These are phyloP conservation scores for Platycheirus rosarum DNA, from an alignment of 2,888 invertebrate species.

Conservation along the genomic window DNA sequence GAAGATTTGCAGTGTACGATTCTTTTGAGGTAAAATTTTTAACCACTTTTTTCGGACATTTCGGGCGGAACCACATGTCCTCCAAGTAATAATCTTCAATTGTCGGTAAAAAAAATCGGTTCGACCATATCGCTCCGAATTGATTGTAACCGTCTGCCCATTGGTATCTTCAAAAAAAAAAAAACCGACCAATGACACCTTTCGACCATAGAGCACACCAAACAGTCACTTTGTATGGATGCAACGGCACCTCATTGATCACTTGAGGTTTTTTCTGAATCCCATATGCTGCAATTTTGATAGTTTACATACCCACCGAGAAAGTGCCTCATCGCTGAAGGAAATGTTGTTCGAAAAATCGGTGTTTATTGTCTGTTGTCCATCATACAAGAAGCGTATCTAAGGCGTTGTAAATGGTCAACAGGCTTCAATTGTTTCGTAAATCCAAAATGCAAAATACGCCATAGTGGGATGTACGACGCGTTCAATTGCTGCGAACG, in stretches of 20 bases:
- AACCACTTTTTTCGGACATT: neutral
- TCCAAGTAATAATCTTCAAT: neutral
- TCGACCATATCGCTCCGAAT: neutral
- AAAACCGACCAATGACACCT: neutral
- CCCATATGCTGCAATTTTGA: too few relatives aligned
- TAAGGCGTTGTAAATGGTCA: too few relatives aligned
- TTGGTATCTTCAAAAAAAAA: neutral
- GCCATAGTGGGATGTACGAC: too few relatives aligned
- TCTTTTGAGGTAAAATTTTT: neutral
- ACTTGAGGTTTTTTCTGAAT: neutral
- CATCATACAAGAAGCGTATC: too few relatives aligned
- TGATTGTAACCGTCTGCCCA: neutral
- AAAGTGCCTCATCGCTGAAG: too few relatives aligned
- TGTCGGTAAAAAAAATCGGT: too few relatives aligned
- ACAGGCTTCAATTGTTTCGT: too few relatives aligned
- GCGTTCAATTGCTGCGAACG: too few relatives aligned
- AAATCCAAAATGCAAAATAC: too few relatives aligned
- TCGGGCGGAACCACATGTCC: neutral
- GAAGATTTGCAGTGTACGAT: neutral
- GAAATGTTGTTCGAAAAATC: too few relatives aligned
- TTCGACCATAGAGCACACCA: neutral
- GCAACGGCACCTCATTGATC: neutral
- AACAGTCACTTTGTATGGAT: neutral
- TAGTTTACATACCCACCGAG: too few relatives aligned
- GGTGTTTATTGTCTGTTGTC: too few relatives aligned